Evolutionary conservation across 2,113 vertebrate species (phyloP).

Genomic region (Argyrosomus japonicus): DNA sequence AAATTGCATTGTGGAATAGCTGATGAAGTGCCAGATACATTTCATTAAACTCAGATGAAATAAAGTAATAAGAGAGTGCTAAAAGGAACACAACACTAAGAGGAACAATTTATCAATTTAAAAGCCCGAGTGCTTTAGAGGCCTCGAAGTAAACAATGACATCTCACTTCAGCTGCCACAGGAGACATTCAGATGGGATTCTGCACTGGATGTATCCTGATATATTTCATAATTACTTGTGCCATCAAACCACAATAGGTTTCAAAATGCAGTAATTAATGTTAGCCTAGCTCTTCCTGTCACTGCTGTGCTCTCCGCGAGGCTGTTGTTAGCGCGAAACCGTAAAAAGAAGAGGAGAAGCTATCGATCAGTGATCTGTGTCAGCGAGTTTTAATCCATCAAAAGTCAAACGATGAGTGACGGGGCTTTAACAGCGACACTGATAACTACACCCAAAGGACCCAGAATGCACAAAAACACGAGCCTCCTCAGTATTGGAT

Average conservation of each 20-base stretch:
- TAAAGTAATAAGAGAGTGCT: constrained; percentile 77
- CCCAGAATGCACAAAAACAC: not conserved
- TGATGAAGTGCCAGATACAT: constrained; percentile 81
- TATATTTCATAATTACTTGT: constrained; percentile 26
- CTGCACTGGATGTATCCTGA: not conserved
- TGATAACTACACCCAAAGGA: constrained; percentile 11
- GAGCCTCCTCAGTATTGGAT: not conserved
- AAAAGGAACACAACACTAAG: constrained; percentile 72
- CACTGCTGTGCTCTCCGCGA: not conserved
- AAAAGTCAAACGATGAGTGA: constrained; percentile 27
- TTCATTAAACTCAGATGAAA: constrained; percentile 82
- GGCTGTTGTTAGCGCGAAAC: not conserved
- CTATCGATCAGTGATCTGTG: constrained; percentile 20
- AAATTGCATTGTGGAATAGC: constrained; percentile 71
- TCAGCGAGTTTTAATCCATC: constrained; percentile 30
- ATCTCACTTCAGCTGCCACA: constrained; percentile 41
- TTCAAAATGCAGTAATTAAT: constrained; percentile 27
- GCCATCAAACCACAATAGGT: constrained; percentile 2
- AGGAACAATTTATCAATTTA: constrained; percentile 76
- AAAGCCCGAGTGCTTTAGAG: constrained; percentile 60
- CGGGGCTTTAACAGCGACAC: not conserved
- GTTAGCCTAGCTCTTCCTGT: not conserved
- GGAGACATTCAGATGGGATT: constrained; percentile 11
- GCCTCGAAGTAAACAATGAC: constrained; percentile 68
- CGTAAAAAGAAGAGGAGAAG: not conserved